Percentiles rank a stretch among this genome's conserved stretches.
phyloP scores from a whole-genome alignment of 1,140 invertebrate species.

The Temnothorax nylanderi region DNA sequence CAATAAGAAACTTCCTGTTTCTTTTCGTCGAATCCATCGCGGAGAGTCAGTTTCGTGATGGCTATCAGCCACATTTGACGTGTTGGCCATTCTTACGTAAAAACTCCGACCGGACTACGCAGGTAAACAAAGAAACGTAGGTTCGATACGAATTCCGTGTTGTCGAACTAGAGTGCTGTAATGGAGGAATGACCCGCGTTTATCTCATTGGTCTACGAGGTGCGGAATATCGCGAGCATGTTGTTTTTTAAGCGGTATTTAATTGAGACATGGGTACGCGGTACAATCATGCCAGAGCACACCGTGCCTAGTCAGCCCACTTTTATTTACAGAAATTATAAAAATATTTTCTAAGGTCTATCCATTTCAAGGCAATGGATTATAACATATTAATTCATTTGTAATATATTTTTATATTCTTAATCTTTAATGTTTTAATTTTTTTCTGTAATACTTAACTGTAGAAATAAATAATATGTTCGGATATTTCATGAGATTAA shows the following conservation, averaged over 20 bases:
- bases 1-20: neutral
- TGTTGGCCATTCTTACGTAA: neutral
- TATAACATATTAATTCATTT: too few species aligned
- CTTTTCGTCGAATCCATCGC: neutral
- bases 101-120: neutral
- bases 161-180: neutral
- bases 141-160: neutral
- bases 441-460: too few species aligned
- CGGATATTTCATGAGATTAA: too few species aligned
- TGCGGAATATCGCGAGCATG: constrained; percentile 55
- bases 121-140: neutral
- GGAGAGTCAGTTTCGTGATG: neutral
- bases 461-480: too few species aligned
- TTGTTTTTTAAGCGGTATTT: constrained; percentile 53
- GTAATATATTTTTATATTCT: too few species aligned
- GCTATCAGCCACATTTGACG: neutral
- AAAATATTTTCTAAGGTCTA: too few species aligned
- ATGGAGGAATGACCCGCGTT: neutral
- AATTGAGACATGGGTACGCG: constrained; percentile 62
- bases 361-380: too few species aligned
- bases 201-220: constrained; percentile 44
- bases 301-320: too few species aligned
- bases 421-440: too few species aligned
- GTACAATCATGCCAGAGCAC: too few species aligned
- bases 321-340: too few species aligned